phyloP scores from a whole-genome alignment of 2,888 invertebrate genomes.

The Campoplex nolae region DNA sequence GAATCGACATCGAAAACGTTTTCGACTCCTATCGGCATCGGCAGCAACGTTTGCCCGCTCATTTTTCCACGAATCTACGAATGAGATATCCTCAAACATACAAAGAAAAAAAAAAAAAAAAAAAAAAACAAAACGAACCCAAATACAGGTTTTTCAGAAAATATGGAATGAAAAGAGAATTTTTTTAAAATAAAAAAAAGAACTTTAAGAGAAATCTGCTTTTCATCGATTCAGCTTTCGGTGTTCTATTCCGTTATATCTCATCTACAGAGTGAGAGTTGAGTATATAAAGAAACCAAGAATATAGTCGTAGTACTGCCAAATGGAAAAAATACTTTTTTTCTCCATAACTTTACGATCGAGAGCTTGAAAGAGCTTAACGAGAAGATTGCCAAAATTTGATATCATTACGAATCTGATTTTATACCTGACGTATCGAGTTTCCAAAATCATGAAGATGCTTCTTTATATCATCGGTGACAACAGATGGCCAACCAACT shows the following conservation, averaged over 20 bases:
- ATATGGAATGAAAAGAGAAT: too few species aligned
- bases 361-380: not conserved
- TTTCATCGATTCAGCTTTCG: too few species aligned
- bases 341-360: not conserved
- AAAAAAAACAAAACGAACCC: too few species aligned
- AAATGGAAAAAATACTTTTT: too few species aligned
- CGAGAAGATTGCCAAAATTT: not conserved
- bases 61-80: slow-evolving; percentile 91
- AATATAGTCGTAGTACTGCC: not conserved
- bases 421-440: slow-evolving; percentile 88
- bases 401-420: not conserved
- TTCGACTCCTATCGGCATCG: slow-evolving; percentile 93
- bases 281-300: not conserved
- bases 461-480: slow-evolving; percentile 89
- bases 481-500: slow-evolving; percentile 90
- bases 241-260: too few species aligned
- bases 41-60: slow-evolving; percentile 93
- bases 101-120: too few species aligned
- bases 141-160: too few species aligned
- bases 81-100: not conserved
- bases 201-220: too few species aligned
- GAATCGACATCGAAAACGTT: slow-evolving; percentile 88
- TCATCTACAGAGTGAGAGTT: too few species aligned
- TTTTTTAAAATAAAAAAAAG: too few species aligned
- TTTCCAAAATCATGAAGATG: slow-evolving; percentile 90